Base-by-base conservation (phyloP, 2,888 invertebrate species). In the Unio pictorum region DNA sequence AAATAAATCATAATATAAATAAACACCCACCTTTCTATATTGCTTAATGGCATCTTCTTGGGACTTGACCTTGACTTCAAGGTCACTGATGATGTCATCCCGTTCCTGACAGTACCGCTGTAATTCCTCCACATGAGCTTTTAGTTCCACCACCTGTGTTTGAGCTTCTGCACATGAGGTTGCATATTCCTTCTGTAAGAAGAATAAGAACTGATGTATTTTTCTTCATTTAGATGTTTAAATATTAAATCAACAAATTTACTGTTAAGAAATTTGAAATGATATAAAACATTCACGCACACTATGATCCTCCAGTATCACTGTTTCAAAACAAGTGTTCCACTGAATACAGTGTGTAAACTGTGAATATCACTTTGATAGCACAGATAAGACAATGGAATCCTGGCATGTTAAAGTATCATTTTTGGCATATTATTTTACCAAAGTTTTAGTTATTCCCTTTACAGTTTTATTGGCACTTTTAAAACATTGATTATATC, bases 81-180 rank as follows among this genome's bases (percentile, higher is more conserved):
- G 74, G 30, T 84, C 79, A 55, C 78, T 71, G 4, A 79, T 68
- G 55, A 75, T 63, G 57, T 77, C 76, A 61, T 86, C 84, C 26
- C 80, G 76, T 64, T 84, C 82, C 30, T 81, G 77, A 65, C 71
- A 73, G 59, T 78, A 76, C 18, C 71, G 71, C 76, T 80, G 81
- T 6, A 86, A 64, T 61, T 86, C 85, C 66, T 86, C 85, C 57
- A 86, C 78, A 55, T 82, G 81, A 34, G 77, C 80, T 62, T 79
- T 71, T 61, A 85, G 79, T 18, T 78, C 81, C 30, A 81, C 71
- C 17, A 83, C 78, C 68, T 79, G 81, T 6, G 77, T 74, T 76
- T 86, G 84, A 3, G 84, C 74, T 34, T 83, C 81, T 30, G 81
- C 79, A 65, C 79, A 84, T 0, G 81, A 79, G 34, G 81, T 81